Evolutionary conservation across 2,113 vertebrate genomes (phyloP), one percentile per base, ranked within the genome.

Genomic region (Montifringilla adamsi): DNA sequence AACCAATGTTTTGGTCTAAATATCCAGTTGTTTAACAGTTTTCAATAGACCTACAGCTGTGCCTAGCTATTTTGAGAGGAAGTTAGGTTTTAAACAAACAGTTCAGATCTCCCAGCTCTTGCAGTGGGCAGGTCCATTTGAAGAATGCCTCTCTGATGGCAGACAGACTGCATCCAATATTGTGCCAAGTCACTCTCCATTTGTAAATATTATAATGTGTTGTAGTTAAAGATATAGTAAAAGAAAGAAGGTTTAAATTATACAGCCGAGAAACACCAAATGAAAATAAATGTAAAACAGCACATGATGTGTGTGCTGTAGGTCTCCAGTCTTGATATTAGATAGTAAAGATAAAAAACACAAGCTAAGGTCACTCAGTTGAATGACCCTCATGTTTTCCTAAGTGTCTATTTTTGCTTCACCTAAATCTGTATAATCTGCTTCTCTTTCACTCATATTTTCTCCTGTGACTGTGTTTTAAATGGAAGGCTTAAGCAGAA

Each of bases 161-260:
- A 76, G 76, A 44, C 63, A 78, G 81, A 63, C 75, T 67, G 85
- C 74, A 50, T 21, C 63, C 59, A 58, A 2, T 27, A 23, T 19
- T 93, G 46, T 60, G 94, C 95, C 93, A 83, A 97, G 81, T 93
- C 90, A 81, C 89, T 94, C 84, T 87, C 75, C 52, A 47, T 91
- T 82, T 91, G 58, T 94, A 94, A 95, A 94, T 87, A 89, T 74
- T 86, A 87, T 67, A 89, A 93, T 83, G 62, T 89, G 70, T 92
- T 94, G 55, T 92, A 87, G 75, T 86, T 93, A 94, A 74, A 84
- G 64, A 92, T 91, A 89, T 1, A 74, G 47, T 67, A 82, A 86
- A 92, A 93, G 68, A 89, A 81, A 97, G 75, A 69, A 90, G 72
- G 76, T 94, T 94, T 96, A 90, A 94, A 94, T 95, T 92, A 90